phyloP scores from a whole-genome alignment of 2,113 vertebrate species.

The Aldabrachelys gigantea region DNA sequence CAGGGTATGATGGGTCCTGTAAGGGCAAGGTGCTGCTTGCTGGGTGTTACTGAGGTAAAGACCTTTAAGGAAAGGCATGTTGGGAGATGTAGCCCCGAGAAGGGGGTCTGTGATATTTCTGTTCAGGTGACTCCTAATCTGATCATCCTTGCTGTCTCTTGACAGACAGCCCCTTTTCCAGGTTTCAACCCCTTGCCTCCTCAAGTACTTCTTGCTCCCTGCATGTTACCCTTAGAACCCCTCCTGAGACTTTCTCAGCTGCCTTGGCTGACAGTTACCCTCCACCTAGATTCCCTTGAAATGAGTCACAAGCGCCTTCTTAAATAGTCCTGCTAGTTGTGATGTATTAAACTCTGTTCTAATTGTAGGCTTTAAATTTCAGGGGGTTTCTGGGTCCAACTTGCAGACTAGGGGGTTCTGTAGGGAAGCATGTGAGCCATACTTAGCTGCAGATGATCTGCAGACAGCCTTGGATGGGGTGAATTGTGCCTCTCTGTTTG shows the following conservation, averaged over 20 bases:
- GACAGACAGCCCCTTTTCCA: not conserved
- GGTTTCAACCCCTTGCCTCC: not conserved
- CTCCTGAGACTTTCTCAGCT: not conserved
- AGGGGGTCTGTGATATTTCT: not conserved
- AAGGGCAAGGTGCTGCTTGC: not conserved
- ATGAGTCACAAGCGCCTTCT: not conserved
- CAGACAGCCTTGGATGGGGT: too few species aligned
- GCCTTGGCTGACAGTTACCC: not conserved
- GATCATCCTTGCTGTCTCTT: not conserved
- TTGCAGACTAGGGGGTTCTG: too few species aligned
- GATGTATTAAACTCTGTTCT: not conserved
- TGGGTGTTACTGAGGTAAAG: not conserved
- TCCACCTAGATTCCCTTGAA: not conserved
- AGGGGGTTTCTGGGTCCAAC: too few species aligned
- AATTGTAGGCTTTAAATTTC: too few species aligned
- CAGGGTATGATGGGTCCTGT: not conserved
- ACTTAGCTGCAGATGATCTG: too few species aligned
- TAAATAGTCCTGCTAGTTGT: not conserved
- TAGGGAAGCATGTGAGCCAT: too few species aligned
- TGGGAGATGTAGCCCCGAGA: not conserved
- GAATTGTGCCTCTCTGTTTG: too few species aligned
- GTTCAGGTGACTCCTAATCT: not conserved
- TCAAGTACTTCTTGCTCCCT: not conserved
- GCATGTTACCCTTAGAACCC: not conserved
- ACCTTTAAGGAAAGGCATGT: not conserved